Percentiles rank a stretch among this genome's conserved stretches.
phyloP scores from a whole-genome alignment of 2,888 invertebrate species.

The Hartigia nigra region DNA sequence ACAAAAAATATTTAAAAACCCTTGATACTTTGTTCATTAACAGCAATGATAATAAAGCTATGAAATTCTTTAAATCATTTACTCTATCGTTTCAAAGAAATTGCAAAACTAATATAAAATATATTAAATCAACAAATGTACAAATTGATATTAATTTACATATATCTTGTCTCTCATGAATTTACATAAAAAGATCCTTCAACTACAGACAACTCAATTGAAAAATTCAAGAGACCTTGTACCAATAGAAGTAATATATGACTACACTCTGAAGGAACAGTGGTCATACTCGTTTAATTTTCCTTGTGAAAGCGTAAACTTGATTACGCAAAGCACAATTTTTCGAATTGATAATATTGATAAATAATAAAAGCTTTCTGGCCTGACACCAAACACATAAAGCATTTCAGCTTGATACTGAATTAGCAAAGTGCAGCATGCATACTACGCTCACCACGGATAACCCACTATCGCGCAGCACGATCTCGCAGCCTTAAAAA shows the following conservation, averaged over 20 bases:
- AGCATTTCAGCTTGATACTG: not conserved
- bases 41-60: not conserved
- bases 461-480: constrained; percentile 22
- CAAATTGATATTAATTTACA: not conserved
- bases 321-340: constrained; percentile 12
- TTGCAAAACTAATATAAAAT: not conserved
- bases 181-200: not conserved
- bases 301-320: constrained; percentile 10
- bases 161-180: not conserved
- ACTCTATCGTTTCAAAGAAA: not conserved
- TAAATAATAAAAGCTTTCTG: not conserved
- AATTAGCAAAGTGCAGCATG: not conserved
- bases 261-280: not conserved
- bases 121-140: not conserved
- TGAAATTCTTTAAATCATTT: not conserved
- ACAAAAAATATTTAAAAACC: not conserved
- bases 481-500: constrained; percentile 24
- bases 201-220: not conserved
- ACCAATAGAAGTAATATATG: not conserved
- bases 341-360: not conserved
- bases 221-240: not conserved
- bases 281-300: constrained; percentile 23
- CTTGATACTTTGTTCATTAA: not conserved
- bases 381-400: not conserved
- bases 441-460: not conserved